A percentile compares a stretch with the other conserved stretches of the same genome.
Evolutionary conservation across 1,140 invertebrate species (phyloP).

Genomic region (Drosophila kurseongensis): DNA sequence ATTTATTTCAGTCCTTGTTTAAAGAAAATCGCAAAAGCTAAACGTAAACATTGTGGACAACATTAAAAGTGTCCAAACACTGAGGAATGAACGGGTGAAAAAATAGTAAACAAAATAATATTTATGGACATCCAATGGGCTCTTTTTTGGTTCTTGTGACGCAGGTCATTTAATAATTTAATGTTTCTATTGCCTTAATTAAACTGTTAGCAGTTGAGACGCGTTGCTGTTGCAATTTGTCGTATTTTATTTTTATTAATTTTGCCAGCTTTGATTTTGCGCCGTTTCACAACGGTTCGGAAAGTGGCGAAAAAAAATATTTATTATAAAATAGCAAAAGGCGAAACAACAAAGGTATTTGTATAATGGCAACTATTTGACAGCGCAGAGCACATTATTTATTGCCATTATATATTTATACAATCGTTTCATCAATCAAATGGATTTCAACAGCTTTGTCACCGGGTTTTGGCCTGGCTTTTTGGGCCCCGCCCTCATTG

Average conservation of each 20-base stretch:
- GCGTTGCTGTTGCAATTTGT: slow-evolving; percentile 33
- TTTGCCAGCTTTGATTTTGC: slow-evolving; percentile 9
- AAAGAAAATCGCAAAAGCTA: too few relatives aligned
- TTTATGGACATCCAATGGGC: slow-evolving; percentile 16
- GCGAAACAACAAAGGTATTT: slow-evolving; percentile 10
- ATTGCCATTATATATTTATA: slow-evolving; percentile 72
- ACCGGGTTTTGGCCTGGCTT: slow-evolving; percentile 6
- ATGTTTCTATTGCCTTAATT: slow-evolving; percentile 45
- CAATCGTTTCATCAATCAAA: slow-evolving; percentile 76
- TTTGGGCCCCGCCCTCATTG: slow-evolving; percentile 22
- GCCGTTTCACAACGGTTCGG: slow-evolving; percentile 29
- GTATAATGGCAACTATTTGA: slow-evolving; percentile 14
- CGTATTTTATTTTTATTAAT: background rate
- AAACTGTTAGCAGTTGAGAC: slow-evolving; percentile 61
- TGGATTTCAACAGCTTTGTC: slow-evolving; percentile 66
- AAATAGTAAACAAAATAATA: background rate
- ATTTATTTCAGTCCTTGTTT: background rate
- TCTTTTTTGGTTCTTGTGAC: slow-evolving; percentile 54
- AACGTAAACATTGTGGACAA: background rate
- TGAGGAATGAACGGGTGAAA: background rate
- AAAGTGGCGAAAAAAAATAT: slow-evolving; percentile 14
- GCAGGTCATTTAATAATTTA: slow-evolving; percentile 27
- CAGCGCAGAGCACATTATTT: slow-evolving; percentile 63
- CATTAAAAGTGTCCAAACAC: background rate
- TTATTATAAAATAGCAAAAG: slow-evolving; percentile 7